Evolutionary conservation across 2,888 invertebrate genomes (phyloP), one percentile per base, ranked within the genome.

Genomic region (Acleris literana): DNA sequence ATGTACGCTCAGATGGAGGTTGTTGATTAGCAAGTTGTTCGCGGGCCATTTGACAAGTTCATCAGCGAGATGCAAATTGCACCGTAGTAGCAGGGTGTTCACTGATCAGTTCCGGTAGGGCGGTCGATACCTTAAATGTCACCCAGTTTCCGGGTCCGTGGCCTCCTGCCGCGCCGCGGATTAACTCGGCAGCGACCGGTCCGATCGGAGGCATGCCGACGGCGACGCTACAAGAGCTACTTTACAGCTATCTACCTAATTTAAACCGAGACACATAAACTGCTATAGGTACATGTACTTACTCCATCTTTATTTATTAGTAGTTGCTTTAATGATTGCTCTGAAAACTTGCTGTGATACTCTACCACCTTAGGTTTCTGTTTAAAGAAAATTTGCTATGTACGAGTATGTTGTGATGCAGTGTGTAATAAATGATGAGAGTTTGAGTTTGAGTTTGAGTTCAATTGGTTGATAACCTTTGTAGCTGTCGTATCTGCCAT

Each of bases 51-150:
- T 53, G 57, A 63, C 58, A 58, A 68, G 55, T 63, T 68, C 51
- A 63, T 68, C 58, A 63, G 67, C 33, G 52, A 58, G 60, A 25
- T 51, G 66, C 64, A 52, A 67, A 71, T 69, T 68, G 68, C 68
- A 70, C 64, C 63, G 63, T 59, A 62, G 33, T 9, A 9, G 67
- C 66, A 73, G 76, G 75, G 75, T 74, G 77, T 73, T 76, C 71
- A 72, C 71, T 77, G 78, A 77, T 78, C 70, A 77, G 74, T 80
- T 78, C 78, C 76, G 74, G 73, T 68, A 69, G 75, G 76, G 76
- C 79, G 81, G 72, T 84, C 82, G 83, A 86, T 86, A 85, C 79
- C 83, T 82, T 79, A 85, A 86, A 84, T 84, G 86, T 87, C 87
- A 84, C 81, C 80, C 76, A 81, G 80, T 84, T 86, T 83, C 86